phyloP scores from a whole-genome alignment of 2,797 vertebrate species.

The Benthosema pterotum region DNA sequence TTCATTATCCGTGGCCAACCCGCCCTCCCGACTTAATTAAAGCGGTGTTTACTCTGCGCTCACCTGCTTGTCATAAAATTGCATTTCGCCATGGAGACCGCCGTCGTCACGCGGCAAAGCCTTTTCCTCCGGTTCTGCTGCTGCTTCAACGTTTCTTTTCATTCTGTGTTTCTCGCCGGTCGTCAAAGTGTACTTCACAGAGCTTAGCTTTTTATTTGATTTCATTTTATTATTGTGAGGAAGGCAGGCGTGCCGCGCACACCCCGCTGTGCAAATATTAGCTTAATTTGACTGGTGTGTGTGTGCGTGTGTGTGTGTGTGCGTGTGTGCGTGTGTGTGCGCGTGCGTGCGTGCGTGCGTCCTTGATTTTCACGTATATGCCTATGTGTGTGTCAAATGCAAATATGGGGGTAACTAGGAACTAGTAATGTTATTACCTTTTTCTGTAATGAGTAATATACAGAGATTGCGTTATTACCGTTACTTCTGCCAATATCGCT shows the following conservation, averaged over 20 bases:
- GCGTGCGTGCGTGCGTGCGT: not conserved
- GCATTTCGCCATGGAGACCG: slow-evolving; percentile 16
- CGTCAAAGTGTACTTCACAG: slow-evolving; percentile 17
- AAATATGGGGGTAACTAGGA: too few species aligned
- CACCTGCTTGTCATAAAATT: too few species aligned
- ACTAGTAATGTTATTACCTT: too few species aligned
- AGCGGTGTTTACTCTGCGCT: too few species aligned
- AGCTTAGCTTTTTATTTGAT: slow-evolving; percentile 36
- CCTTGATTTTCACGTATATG: too few species aligned
- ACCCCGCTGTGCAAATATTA: slow-evolving; percentile 40
- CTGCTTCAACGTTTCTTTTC: slow-evolving; percentile 28
- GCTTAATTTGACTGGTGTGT: slow-evolving; percentile 45
- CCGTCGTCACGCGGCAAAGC: slow-evolving; percentile 12
- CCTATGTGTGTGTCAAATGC: too few species aligned
- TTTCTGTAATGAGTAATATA: too few species aligned
- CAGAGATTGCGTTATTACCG: too few species aligned
- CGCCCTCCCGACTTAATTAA: too few species aligned
- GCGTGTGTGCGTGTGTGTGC: not conserved
- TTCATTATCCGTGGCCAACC: too few species aligned
- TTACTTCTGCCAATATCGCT: too few species aligned
- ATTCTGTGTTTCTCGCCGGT: slow-evolving; percentile 16
- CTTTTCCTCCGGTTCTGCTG: slow-evolving; percentile 2
- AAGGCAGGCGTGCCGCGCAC: slow-evolving; percentile 8
- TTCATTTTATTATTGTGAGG: slow-evolving; percentile 41
- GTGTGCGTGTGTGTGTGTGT: slow-evolving; percentile 6